Evolutionary conservation across 2,797 vertebrate genomes (phyloP).

Genomic region (Bradypodion ventrale): DNA sequence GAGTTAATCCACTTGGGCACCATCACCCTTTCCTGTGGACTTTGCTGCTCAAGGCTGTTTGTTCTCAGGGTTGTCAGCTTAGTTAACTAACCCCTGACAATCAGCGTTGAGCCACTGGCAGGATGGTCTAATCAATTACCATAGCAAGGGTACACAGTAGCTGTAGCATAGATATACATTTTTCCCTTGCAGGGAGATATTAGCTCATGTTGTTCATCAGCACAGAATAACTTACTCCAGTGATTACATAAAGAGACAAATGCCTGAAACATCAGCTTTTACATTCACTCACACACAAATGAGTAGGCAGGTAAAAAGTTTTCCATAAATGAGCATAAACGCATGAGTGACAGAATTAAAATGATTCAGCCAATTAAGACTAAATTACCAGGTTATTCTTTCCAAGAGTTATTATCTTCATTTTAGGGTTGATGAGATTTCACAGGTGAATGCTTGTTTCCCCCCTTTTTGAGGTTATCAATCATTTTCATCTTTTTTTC

Average conservation of each 20-base stretch:
- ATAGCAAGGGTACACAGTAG: too few relatives aligned
- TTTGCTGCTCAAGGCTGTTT: too few relatives aligned
- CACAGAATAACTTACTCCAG: neutral
- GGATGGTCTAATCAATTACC: too few relatives aligned
- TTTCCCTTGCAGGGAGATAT: too few relatives aligned
- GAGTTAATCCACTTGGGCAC: too few relatives aligned
- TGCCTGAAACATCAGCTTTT: neutral
- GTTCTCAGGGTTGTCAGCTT: too few relatives aligned
- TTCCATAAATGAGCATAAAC: neutral
- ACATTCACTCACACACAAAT: neutral
- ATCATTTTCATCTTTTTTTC: neutral
- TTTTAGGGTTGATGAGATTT: neutral
- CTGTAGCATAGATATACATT: too few relatives aligned
- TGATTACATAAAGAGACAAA: neutral
- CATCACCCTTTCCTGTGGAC: too few relatives aligned
- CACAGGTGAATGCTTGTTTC: neutral
- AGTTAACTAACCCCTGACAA: too few relatives aligned
- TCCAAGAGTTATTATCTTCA: neutral
- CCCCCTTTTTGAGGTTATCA: neutral
- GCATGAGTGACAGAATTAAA: neutral
- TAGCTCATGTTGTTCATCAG: neutral
- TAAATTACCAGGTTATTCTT: constrained; percentile 8
- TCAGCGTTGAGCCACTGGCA: too few relatives aligned
- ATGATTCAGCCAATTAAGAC: neutral
- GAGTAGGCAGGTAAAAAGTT: constrained; percentile 8